Evolutionary conservation across 1,140 invertebrate species (phyloP).

Genomic region (Maniola jurtina): DNA sequence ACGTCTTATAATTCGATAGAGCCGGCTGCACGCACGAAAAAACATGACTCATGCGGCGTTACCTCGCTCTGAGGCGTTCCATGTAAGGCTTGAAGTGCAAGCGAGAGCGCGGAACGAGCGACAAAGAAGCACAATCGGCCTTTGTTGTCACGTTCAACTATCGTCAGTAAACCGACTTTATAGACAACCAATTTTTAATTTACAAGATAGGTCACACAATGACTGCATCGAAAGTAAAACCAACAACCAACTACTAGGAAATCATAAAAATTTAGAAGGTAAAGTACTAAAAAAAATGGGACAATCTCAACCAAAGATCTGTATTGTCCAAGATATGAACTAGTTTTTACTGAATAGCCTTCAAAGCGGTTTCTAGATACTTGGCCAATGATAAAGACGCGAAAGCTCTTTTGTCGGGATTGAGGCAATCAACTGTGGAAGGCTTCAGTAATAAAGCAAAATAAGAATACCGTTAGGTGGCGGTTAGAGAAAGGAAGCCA

Average conservation of each 20-base stretch:
- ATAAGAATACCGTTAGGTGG: neutral
- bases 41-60: no score
- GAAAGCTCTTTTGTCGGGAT: conserved; percentile 2
- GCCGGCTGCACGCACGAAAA: no score
- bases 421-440: conserved; percentile 1
- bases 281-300: neutral
- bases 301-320: neutral
- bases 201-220: neutral
- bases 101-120: no score
- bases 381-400: neutral
- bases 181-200: no score
- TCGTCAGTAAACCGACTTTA: no score
- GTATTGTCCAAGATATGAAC: neutral
- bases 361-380: neutral
- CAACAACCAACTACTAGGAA: neutral
- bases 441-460: neutral
- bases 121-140: no score
- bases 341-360: conserved; percentile 4
- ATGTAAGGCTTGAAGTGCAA: no score
- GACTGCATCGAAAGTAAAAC: neutral
- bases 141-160: no score
- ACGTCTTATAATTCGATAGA: no score
- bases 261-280: neutral
- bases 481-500: conserved; percentile 8
- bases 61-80: no score